phyloP scores from a whole-genome alignment of 2,797 vertebrate genomes.

The Sebastes hubbsi region DNA sequence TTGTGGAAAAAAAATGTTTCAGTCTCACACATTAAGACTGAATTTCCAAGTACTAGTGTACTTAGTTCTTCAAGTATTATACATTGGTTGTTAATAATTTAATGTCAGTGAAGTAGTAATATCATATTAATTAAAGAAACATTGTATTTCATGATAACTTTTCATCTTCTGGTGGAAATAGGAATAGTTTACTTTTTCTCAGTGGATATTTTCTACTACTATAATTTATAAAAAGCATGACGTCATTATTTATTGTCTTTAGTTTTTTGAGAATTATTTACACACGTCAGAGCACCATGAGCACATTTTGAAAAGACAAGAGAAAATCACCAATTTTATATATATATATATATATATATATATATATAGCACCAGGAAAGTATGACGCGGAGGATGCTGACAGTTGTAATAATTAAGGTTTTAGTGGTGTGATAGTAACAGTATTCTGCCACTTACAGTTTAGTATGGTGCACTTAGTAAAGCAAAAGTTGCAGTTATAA shows the following conservation, averaged over 20 bases:
- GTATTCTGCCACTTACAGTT: background rate
- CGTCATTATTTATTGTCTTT: background rate
- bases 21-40: background rate
- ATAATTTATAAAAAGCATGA: background rate
- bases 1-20: conserved; percentile 9
- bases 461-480: too few relatives aligned
- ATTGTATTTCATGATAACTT: background rate
- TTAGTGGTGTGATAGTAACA: background rate
- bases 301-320: background rate
- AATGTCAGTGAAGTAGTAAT: background rate
- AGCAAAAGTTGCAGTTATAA: background rate
- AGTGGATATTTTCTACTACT: background rate
- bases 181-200: background rate
- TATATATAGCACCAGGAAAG: background rate
- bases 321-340: background rate
- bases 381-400: background rate
- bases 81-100: background rate
- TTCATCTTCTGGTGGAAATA: background rate
- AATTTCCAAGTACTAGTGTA: background rate
- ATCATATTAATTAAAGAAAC: background rate
- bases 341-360: too few relatives aligned
- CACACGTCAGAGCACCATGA: background rate
- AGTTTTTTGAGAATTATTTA: background rate
- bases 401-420: background rate
- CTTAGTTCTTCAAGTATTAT: background rate